A percentile compares a stretch with the other conserved stretches of the same genome.
Evolutionary conservation across 2,113 vertebrate species (phyloP).

Genomic region (Camelus dromedarius): DNA sequence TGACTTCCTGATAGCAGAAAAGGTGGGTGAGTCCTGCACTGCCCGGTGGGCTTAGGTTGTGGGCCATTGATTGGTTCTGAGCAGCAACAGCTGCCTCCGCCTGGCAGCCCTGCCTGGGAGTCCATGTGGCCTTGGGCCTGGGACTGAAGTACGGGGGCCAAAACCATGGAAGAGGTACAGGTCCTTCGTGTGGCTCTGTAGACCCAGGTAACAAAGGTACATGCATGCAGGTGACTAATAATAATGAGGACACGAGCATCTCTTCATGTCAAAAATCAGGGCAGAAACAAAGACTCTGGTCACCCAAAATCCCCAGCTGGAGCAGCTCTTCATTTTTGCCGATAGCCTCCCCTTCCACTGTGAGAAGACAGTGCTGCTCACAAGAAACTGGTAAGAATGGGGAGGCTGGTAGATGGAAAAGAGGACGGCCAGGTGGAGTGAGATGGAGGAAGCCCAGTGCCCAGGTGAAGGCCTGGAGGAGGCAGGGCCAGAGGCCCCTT

Average conservation of each 20-base stretch:
- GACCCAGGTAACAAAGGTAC: background rate
- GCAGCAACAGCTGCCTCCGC: background rate
- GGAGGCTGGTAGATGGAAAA: background rate
- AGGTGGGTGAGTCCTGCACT: constrained; percentile 87
- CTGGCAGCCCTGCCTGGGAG: background rate
- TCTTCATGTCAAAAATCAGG: background rate
- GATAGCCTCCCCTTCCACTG: background rate
- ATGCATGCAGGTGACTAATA: background rate
- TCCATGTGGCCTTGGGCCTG: rapidly evolving
- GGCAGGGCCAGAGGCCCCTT: too few relatives aligned
- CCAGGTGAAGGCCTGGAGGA: background rate
- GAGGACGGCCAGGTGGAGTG: too few relatives aligned
- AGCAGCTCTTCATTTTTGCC: constrained; percentile 59
- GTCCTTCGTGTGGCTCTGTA: background rate
- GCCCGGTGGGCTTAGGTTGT: background rate
- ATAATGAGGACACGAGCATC: background rate
- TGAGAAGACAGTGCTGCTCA: background rate
- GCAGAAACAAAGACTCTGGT: background rate
- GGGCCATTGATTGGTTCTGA: background rate
- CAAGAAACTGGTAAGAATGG: background rate
- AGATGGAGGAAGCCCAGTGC: background rate
- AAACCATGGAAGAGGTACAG: background rate
- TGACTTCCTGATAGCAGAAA: constrained; percentile 99
- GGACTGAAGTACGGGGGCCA: background rate
- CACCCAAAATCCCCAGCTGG: constrained; percentile 54